phyloP scores from a whole-genome alignment of 1,140 invertebrate genomes.

The Zaprionus davidi region DNA sequence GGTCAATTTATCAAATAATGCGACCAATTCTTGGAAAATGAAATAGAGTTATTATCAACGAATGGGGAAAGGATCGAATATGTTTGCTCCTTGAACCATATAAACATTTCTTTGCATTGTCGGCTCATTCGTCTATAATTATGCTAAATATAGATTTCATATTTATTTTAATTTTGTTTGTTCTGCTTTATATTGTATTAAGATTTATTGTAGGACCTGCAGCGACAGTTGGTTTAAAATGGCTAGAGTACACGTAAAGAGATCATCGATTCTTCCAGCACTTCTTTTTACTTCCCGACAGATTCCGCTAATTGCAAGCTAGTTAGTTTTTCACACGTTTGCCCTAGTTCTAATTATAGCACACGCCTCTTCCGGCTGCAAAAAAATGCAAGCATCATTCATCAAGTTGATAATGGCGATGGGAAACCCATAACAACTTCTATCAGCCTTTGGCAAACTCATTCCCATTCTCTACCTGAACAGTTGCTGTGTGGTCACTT shows the following conservation, averaged over 20 bases:
- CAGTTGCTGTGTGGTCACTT: constrained; percentile 63
- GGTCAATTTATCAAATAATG: constrained; percentile 79
- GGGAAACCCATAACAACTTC: constrained; percentile 19
- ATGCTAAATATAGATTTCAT: constrained; percentile 64
- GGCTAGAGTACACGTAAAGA: not conserved
- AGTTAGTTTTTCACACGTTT: constrained; percentile 71
- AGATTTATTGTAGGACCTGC: not conserved
- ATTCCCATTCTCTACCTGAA: constrained; percentile 48
- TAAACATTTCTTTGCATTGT: not conserved
- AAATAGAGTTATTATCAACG: constrained; percentile 68
- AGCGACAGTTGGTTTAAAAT: not conserved
- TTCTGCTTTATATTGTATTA: not conserved
- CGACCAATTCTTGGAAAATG: constrained; percentile 62
- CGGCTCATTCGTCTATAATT: constrained; percentile 55
- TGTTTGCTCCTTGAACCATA: constrained; percentile 24
- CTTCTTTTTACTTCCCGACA: constrained; percentile 38
- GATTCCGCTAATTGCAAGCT: constrained; percentile 51
- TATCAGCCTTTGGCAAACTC: constrained; percentile 10
- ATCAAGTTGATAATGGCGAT: constrained; percentile 63
- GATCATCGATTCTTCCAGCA: not conserved
- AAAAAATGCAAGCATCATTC: constrained; percentile 51
- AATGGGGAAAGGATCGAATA: constrained; percentile 11
- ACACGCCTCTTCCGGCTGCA: constrained; percentile 65
- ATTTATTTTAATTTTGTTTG: constrained; percentile 16
- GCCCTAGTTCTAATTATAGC: constrained; percentile 60